Evolutionary conservation across 2,888 invertebrate species (phyloP).

Genomic region (Ectropis crepuscularia): DNA sequence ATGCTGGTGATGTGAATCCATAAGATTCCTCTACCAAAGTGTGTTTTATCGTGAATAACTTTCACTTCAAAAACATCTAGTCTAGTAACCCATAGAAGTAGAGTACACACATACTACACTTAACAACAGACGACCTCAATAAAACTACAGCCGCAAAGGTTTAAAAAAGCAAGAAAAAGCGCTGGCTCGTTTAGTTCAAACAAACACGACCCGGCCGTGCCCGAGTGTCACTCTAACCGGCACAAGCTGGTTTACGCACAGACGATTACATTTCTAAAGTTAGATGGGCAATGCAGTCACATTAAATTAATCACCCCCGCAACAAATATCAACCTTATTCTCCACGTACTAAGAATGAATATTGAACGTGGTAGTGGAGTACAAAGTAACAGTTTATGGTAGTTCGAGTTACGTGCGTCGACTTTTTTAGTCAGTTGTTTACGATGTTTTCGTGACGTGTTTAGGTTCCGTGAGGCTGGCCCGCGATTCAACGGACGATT

Average conservation of each 20-base stretch:
- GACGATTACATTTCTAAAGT: constrained; percentile 32
- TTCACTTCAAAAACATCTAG: too few relatives aligned
- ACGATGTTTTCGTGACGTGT: constrained; percentile 35
- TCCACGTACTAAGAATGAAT: neutral
- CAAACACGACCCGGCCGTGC: constrained; percentile 19
- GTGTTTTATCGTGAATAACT: too few relatives aligned
- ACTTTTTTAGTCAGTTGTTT: constrained; percentile 36
- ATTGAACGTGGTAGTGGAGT: neutral
- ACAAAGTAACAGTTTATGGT: constrained; percentile 36
- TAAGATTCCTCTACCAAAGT: too few relatives aligned
- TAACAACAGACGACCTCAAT: too few relatives aligned
- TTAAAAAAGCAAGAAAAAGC: constrained; percentile 3
- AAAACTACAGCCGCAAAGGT: too few relatives aligned
- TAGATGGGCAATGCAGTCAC: constrained; percentile 30
- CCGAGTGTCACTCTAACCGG: constrained; percentile 30
- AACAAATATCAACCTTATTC: constrained; percentile 3
- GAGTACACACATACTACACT: too few relatives aligned
- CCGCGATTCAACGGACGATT: constrained; percentile 19
- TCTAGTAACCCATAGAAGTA: too few relatives aligned
- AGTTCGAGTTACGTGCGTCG: constrained; percentile 33
- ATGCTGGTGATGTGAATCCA: too few relatives aligned
- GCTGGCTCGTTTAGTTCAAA: constrained; percentile 12
- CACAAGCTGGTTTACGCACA: constrained; percentile 27
- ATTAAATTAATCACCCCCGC: constrained; percentile 22
- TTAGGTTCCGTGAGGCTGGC: constrained; percentile 23